These are phyloP conservation scores for Hyposmocoma kahamanoa DNA, from an alignment of 1,140 invertebrate genomes.

Conservation along the genomic window DNA sequence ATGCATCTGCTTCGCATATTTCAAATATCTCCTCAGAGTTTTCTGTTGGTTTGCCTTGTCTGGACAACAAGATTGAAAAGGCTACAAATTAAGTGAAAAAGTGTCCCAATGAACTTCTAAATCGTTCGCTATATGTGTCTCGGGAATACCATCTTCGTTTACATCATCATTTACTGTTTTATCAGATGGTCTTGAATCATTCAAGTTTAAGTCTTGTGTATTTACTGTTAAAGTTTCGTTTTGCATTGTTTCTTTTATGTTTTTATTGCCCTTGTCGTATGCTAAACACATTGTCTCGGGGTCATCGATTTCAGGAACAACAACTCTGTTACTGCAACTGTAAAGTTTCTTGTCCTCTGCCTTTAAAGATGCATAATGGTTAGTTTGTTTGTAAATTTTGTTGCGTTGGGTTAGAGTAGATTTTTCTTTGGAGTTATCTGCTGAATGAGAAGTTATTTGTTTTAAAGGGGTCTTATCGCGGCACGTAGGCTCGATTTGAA, in stretches of 20 bases:
- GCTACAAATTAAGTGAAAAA: constrained; percentile 49
- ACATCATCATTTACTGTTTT: constrained; percentile 27
- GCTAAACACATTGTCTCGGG: constrained; percentile 37
- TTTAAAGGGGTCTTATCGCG: constrained; percentile 62
- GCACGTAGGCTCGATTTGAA: constrained; percentile 68
- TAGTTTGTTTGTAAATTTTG: constrained; percentile 28
- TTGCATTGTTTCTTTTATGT: constrained; percentile 23
- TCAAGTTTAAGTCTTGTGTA: constrained; percentile 25
- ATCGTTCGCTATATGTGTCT: constrained; percentile 39
- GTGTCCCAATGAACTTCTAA: constrained; percentile 48
- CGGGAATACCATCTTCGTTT: constrained; percentile 28
- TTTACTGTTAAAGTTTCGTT: constrained; percentile 21
- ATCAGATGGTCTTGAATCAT: constrained; percentile 22
- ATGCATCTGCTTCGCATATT: constrained; percentile 22
- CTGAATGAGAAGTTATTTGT: constrained; percentile 56
- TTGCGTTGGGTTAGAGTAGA: constrained; percentile 26
- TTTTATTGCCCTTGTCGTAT: constrained; percentile 27
- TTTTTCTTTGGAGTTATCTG: constrained; percentile 24
- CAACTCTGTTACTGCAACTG: constrained; percentile 52
- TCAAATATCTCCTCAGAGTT: constrained; percentile 23
- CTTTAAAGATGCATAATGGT: constrained; percentile 17
- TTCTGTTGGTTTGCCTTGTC: constrained; percentile 19
- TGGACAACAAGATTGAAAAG: constrained; percentile 33
- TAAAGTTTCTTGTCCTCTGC: constrained; percentile 43
- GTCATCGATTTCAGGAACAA: constrained; percentile 43